Conservation (phyloP, 2,797 vertebrate species). For the Danio aesculapii region DNA sequence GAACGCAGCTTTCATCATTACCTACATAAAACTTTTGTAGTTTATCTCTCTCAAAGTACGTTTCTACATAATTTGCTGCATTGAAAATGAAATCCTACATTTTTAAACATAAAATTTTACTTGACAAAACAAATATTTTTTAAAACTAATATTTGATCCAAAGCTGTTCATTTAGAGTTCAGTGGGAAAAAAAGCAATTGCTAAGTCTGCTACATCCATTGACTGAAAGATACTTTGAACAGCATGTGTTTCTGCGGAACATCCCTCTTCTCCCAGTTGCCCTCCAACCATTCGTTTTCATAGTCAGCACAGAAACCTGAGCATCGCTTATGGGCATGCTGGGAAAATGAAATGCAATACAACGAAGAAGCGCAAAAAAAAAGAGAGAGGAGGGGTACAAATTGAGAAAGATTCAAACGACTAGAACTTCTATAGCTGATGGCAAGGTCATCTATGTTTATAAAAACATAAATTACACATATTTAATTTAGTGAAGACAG, state of each 20-base stretch:
- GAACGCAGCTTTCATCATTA: constrained; percentile 38
- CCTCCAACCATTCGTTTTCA: constrained; percentile 49
- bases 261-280: constrained; percentile 41
- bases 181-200: constrained; percentile 23
- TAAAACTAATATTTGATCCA: constrained; percentile 3
- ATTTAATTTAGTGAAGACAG: constrained; percentile 82
- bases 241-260: constrained; percentile 48
- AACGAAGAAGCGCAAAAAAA: constrained; percentile 43
- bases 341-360: constrained; percentile 58
- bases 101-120: constrained; percentile 5
- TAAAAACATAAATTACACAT: constrained; percentile 83
- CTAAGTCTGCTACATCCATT: constrained; percentile 46
- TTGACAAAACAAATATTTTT: constrained; percentile 38
- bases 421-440: constrained; percentile 69
- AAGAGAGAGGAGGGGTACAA: constrained; percentile 42
- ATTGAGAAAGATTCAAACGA: constrained; percentile 55
- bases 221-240: constrained; percentile 55
- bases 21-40: background rate
- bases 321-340: constrained; percentile 56
- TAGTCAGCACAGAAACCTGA: constrained; percentile 55
- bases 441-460: constrained; percentile 85
- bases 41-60: background rate
- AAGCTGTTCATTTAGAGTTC: constrained; percentile 23
- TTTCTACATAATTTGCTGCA: background rate
- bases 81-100: background rate